Conservation (phyloP, 2,797 vertebrate genomes). For the Lacerta agilis region DNA sequence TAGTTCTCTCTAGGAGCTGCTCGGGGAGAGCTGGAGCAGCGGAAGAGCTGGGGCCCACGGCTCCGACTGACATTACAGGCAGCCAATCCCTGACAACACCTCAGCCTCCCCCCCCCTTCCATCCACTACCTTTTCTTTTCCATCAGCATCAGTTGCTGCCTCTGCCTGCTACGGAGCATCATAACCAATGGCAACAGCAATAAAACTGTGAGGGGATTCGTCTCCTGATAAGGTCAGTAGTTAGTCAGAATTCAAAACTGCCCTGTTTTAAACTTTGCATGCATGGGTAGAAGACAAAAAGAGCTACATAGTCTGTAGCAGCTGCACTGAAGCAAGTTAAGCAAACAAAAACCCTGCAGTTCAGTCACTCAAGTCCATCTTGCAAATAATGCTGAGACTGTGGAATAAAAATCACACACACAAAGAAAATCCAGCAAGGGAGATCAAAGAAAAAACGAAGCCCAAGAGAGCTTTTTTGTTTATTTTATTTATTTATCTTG, state of each 20-base stretch:
- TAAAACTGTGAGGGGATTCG: constrained; percentile 33
- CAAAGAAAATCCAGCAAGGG: not conserved
- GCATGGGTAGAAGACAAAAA: not conserved
- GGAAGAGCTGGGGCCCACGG: constrained; percentile 64
- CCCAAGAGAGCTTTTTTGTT: too few species aligned
- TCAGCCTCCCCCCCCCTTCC: constrained; percentile 29
- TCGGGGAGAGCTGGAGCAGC: constrained; percentile 66
- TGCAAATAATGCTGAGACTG: constrained; percentile 26
- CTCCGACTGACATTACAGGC: constrained; percentile 51
- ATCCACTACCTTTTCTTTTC: constrained; percentile 63
- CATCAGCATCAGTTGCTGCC: constrained; percentile 59
- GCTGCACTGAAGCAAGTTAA: not conserved
- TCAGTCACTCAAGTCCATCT: not conserved
- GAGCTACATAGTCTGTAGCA: not conserved
- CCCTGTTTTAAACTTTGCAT: constrained; percentile 31
- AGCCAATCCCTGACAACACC: constrained; percentile 61
- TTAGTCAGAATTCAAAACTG: constrained; percentile 32
- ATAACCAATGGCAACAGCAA: constrained; percentile 50
- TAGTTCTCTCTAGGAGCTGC: constrained; percentile 67
- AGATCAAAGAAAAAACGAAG: constrained; percentile 2
- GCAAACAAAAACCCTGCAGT: not conserved
- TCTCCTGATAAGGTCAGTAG: constrained; percentile 34
- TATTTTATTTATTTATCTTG: constrained; percentile 3
- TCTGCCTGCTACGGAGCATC: constrained; percentile 57
- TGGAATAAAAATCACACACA: not conserved